These are phyloP conservation scores for Sapajus apella DNA, from an alignment of 2,113 vertebrate genomes.

Conservation along the genomic window DNA sequence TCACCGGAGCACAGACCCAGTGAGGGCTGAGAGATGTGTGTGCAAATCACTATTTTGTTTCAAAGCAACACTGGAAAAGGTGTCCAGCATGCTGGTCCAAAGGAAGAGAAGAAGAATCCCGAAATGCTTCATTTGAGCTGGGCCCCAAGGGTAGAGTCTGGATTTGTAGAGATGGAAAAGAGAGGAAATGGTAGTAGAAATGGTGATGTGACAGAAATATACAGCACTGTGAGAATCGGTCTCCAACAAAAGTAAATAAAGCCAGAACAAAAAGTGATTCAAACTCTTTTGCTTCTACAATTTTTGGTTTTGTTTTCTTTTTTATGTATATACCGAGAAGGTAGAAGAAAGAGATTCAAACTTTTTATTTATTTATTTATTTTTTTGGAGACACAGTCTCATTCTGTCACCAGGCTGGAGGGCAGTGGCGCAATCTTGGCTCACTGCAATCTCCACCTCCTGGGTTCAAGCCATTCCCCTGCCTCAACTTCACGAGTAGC, in stretches of 20 bases:
- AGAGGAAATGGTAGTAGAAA: background rate
- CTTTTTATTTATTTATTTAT: too few relatives aligned
- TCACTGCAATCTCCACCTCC: too few relatives aligned
- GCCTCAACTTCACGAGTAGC: too few relatives aligned
- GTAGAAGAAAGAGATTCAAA: too few relatives aligned
- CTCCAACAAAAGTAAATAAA: background rate
- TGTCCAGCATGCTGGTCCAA: background rate
- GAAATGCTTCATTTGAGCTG: background rate
- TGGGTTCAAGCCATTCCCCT: too few relatives aligned
- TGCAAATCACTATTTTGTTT: background rate
- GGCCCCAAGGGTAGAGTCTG: background rate
- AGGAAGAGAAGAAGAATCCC: background rate
- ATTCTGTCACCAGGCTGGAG: too few relatives aligned
- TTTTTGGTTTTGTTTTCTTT: too few relatives aligned
- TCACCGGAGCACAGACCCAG: background rate
- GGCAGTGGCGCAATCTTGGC: too few relatives aligned
- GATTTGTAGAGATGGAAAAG: background rate
- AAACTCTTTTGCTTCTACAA: background rate
- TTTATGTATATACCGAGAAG: too few relatives aligned
- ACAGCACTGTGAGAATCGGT: background rate
- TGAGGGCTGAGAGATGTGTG: background rate
- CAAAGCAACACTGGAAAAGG: background rate
- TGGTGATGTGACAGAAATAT: background rate
- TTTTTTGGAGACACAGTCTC: too few relatives aligned
- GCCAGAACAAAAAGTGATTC: background rate